A percentile compares a stretch with the other conserved stretches of the same genome.
phyloP scores from a whole-genome alignment of 1,140 invertebrate species.

The Cotesia chilonis region DNA sequence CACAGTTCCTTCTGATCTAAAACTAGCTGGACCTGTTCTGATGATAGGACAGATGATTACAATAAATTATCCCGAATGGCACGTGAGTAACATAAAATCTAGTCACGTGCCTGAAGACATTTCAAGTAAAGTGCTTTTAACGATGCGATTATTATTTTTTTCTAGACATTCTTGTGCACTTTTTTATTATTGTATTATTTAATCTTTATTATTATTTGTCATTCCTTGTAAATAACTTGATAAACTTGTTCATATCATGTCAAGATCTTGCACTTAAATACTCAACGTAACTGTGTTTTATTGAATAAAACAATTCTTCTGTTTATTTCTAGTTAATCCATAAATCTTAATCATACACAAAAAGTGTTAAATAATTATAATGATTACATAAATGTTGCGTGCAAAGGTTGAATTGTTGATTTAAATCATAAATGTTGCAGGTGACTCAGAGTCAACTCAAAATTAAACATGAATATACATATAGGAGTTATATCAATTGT shows the following conservation, averaged over 20 bases:
- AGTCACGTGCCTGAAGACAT: constrained; percentile 28
- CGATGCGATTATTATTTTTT: constrained; percentile 28
- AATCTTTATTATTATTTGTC: not conserved
- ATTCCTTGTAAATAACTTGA: not conserved
- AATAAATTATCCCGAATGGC: constrained; percentile 7
- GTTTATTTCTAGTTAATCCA: too few relatives aligned
- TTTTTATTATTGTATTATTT: not conserved
- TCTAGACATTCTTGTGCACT: not conserved
- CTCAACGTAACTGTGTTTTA: too few relatives aligned
- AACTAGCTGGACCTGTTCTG: not conserved
- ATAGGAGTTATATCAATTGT: constrained; percentile 41
- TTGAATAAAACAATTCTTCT: too few relatives aligned
- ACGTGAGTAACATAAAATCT: constrained; percentile 20
- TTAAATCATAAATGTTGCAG: constrained; percentile 26
- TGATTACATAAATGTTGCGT: not conserved
- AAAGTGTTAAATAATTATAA: not conserved
- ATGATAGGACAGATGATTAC: constrained; percentile 4
- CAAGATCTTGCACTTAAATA: too few relatives aligned
- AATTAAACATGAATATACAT: constrained; percentile 32
- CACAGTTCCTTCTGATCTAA: not conserved
- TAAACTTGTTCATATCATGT: not conserved
- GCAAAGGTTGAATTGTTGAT: constrained; percentile 26
- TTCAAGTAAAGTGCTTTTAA: constrained; percentile 30
- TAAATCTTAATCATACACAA: too few relatives aligned
- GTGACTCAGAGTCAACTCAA: constrained; percentile 46